A percentile compares a stretch with the other conserved stretches of the same genome.
Evolutionary conservation across 2,888 invertebrate species (phyloP).

Genomic region (Plemyria rubiginata): DNA sequence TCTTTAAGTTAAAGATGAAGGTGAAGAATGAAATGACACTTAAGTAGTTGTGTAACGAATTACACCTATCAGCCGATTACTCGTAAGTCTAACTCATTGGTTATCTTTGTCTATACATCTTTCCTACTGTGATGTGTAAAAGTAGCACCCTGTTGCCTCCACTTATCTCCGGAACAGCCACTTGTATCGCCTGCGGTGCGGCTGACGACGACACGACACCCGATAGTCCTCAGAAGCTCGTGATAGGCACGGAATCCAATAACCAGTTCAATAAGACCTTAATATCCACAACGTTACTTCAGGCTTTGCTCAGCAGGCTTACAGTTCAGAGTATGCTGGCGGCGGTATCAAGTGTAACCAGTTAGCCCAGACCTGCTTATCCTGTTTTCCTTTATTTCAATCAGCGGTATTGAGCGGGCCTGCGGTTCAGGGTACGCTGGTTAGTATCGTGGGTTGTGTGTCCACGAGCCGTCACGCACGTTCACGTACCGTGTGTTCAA

Average conservation of each 20-base stretch:
- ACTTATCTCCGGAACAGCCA: conserved; percentile 14
- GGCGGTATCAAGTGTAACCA: conserved; percentile 25
- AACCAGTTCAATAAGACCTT: conserved; percentile 16
- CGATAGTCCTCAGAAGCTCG: conserved; percentile 44
- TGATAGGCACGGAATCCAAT: conserved; percentile 29
- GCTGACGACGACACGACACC: conserved; percentile 40
- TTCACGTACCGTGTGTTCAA: conserved; percentile 26
- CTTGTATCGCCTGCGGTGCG: conserved; percentile 16
- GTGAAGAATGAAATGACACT: neutral
- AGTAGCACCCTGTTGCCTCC: conserved; percentile 19
- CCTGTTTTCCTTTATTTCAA: neutral
- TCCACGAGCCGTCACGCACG: conserved; percentile 33
- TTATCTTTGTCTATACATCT: neutral
- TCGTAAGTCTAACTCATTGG: neutral
- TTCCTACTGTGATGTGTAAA: neutral
- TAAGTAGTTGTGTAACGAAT: too few relatives aligned
- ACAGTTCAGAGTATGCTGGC: conserved; percentile 26
- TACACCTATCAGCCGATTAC: too few relatives aligned
- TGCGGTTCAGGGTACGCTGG: conserved; percentile 19
- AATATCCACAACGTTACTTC: neutral
- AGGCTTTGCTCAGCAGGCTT: neutral
- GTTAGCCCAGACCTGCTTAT: conserved; percentile 7
- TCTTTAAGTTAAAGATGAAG: neutral
- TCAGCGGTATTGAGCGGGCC: neutral
- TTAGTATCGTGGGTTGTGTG: conserved; percentile 8